Conservation (phyloP, 2,797 vertebrate species). For the Ptychadena robeensis region DNA sequence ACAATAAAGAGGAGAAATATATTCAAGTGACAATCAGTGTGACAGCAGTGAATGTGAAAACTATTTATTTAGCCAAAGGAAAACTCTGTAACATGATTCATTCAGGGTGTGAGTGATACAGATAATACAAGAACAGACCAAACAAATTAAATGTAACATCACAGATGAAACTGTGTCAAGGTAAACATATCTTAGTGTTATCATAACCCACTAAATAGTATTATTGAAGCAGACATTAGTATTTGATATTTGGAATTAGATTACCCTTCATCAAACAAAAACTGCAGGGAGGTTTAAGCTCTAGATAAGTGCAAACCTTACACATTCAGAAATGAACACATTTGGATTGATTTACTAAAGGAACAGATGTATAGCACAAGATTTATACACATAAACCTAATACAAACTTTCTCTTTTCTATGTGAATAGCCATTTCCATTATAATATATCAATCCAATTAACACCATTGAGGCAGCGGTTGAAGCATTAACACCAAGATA, state of each 20-base stretch:
- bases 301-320: background rate
- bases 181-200: background rate
- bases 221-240: too few species aligned
- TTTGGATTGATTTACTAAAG: background rate
- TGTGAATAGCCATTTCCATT: too few species aligned
- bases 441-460: too few species aligned
- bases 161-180: background rate
- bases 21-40: slow-evolving; percentile 22
- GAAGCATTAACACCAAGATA: too few species aligned
- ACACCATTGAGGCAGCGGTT: too few species aligned
- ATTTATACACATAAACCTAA: too few species aligned
- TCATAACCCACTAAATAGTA: background rate
- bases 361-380: too few species aligned
- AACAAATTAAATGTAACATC: background rate
- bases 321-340: background rate
- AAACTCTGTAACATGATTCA: slow-evolving; percentile 4
- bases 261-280: background rate
- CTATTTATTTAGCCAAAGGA: slow-evolving; percentile 5
- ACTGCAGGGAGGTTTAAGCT: background rate
- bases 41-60: slow-evolving; percentile 1
- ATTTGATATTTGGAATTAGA: too few species aligned
- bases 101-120: slow-evolving; percentile 3
- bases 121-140: background rate
- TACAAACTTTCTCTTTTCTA: too few species aligned
- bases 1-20: slow-evolving; percentile 1